Evolutionary conservation across 1,140 invertebrate genomes (phyloP).

Genomic region (Scaptomyza pallida): DNA sequence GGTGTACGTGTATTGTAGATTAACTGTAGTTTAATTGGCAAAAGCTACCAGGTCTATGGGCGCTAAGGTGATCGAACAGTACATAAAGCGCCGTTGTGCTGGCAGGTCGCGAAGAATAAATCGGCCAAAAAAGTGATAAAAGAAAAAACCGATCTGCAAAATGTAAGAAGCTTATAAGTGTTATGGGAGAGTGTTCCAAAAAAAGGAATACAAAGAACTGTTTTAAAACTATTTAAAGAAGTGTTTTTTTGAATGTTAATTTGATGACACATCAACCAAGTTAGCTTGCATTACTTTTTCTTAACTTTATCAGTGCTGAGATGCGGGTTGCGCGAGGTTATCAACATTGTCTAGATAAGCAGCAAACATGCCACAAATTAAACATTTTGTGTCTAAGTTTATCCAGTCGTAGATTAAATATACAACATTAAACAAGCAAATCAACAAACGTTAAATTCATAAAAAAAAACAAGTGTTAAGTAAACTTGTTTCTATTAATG

Average conservation of each 20-base stretch:
- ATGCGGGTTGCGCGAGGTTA: conserved; percentile 54
- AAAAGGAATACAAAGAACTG: neutral
- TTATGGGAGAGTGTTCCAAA: neutral
- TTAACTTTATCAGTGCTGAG: conserved; percentile 35
- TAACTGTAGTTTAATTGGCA: conserved; percentile 70
- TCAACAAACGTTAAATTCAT: no score
- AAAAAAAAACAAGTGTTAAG: no score
- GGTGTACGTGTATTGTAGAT: conserved; percentile 57
- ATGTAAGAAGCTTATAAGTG: conserved; percentile 21
- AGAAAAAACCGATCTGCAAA: conserved; percentile 6
- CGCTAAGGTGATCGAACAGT: conserved; percentile 66
- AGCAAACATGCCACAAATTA: conserved; percentile 49
- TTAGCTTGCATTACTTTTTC: neutral
- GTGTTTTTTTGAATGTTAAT: neutral
- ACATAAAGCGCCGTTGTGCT: conserved; percentile 54
- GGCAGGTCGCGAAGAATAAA: conserved; percentile 64
- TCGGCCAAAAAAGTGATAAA: neutral
- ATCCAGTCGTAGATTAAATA: neutral
- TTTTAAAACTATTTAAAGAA: conserved; percentile 1
- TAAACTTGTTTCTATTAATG: neutral
- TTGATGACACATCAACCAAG: conserved; percentile 10
- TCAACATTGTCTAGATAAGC: conserved; percentile 51
- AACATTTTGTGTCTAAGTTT: conserved; percentile 38
- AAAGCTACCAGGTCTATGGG: conserved; percentile 50
- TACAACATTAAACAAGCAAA: no score